Evolutionary conservation across 2,888 invertebrate genomes (phyloP), one percentile per base, ranked within the genome.

Genomic region (Meteorus colon): DNA sequence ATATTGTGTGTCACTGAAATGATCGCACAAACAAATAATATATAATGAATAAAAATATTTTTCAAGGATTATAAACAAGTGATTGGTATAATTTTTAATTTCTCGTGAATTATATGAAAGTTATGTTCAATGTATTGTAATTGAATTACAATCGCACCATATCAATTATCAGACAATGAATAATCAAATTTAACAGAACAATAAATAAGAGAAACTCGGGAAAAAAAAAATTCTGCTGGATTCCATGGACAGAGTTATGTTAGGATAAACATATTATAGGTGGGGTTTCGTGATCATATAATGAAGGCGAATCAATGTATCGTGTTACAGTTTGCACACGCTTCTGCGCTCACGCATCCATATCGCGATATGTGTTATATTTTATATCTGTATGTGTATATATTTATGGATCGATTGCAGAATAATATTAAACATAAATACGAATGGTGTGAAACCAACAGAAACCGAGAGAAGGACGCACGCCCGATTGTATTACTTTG

Each of bases 381-480:
- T 4, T 34, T 34, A 34, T 34, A 73, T 12, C 37, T 31, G 76
- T 77, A 77, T 77, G 74, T 34, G 82, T 87, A 86, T 87, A 86
- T 84, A 83, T 86, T 82, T 80, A 80, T 82, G 84, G 88, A 89
- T 89, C 88, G 87, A 87, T 89, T 89, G 87, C 89, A 86, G 81
- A 81, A 84, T 82, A 82, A 55, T 55, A 55, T 55, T 6, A 55
- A 5, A 55, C 78, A 41, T 41, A 51, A 63, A 63, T 67, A 72
- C 45, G 37, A 62, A 63, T 74, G 59, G 77, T 76, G 78, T 55
- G 34, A 19, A 48, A 34, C 63, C 65, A 65, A 41, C 24, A n/a
- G 3, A 65, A 65, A 31, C n/a, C 6, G 48, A 48, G 68, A 73
- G 48, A 70, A 72, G 69, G 59, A 69, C 62, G 62, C 62, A 31